phyloP scores from a whole-genome alignment of 2,113 vertebrate species.

The Silurus meridionalis region DNA sequence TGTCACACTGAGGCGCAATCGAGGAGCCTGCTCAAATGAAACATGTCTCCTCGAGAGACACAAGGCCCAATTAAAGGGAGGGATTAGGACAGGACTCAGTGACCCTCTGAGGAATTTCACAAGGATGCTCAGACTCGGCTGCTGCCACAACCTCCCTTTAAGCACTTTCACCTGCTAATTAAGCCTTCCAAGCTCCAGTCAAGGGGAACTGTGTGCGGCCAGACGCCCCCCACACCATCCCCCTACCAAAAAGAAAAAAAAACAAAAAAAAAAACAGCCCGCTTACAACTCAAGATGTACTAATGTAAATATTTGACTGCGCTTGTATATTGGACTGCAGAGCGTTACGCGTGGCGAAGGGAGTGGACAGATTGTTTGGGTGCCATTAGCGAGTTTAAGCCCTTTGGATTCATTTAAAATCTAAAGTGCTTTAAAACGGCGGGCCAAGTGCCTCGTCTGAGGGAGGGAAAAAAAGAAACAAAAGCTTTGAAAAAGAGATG shows the following conservation, averaged over 20 bases:
- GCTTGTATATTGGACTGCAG: slow-evolving; percentile 55
- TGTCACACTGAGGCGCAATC: slow-evolving; percentile 43
- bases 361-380: slow-evolving; percentile 47
- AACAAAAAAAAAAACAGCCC: slow-evolving; percentile 7
- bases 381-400: slow-evolving; percentile 58
- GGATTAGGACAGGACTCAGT: slow-evolving; percentile 77
- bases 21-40: slow-evolving; percentile 67
- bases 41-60: slow-evolving; percentile 73
- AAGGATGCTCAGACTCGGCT: slow-evolving; percentile 64
- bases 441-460: not conserved
- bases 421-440: slow-evolving; percentile 39
- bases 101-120: slow-evolving; percentile 77
- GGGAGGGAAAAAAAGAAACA: not conserved
- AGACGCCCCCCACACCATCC: slow-evolving; percentile 26
- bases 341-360: slow-evolving; percentile 56
- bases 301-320: slow-evolving; percentile 76
- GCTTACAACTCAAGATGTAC: slow-evolving; percentile 66
- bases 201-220: slow-evolving; percentile 48
- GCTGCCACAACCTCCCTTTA: slow-evolving; percentile 69
- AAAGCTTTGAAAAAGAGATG: not conserved
- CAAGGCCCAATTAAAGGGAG: slow-evolving; percentile 78
- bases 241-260: too few relatives aligned
- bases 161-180: slow-evolving; percentile 83
- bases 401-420: slow-evolving; percentile 44
- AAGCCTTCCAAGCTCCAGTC: slow-evolving; percentile 57